Conservation (phyloP, 92 coral and sea anemone species). For the Meandrina meandrites region DNA sequence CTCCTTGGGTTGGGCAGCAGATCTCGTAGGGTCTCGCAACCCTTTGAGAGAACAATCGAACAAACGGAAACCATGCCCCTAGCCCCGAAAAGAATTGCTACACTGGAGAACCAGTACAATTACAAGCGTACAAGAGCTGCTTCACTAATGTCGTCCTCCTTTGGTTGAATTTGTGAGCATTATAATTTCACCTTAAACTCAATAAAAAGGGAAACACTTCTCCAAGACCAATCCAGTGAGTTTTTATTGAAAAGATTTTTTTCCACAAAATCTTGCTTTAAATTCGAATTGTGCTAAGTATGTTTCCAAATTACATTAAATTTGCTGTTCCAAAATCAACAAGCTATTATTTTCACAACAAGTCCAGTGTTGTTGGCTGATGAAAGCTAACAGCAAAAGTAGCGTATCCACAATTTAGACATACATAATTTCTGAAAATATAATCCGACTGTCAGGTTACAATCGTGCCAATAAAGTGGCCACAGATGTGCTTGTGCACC, state of each 20-base stretch:
- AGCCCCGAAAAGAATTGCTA: too few relatives aligned
- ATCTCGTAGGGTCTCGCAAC: too few relatives aligned
- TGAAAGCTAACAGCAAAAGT: constrained; percentile 4
- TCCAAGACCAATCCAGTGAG: not conserved
- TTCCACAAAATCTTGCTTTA: not conserved
- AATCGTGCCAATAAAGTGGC: not conserved
- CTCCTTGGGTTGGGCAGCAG: too few relatives aligned
- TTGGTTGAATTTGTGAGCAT: too few relatives aligned
- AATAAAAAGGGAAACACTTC: not conserved
- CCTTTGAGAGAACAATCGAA: not conserved
- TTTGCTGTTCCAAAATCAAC: constrained; percentile 5
- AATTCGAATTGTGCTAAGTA: not conserved
- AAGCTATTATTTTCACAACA: not conserved
- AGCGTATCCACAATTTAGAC: too few relatives aligned
- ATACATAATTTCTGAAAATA: not conserved
- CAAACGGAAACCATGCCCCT: too few relatives aligned
- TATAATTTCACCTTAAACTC: not conserved
- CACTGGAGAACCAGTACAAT: too few relatives aligned
- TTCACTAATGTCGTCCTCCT: too few relatives aligned
- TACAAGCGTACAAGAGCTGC: too few relatives aligned
- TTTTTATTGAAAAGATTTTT: constrained; percentile 7
- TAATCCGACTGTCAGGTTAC: not conserved
- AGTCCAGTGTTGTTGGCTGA: too few relatives aligned
- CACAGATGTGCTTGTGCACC: not conserved
- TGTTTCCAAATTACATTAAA: too few relatives aligned